Evolutionary conservation across 2,113 vertebrate species (phyloP).

Genomic region (Takifugu bimaculatus): DNA sequence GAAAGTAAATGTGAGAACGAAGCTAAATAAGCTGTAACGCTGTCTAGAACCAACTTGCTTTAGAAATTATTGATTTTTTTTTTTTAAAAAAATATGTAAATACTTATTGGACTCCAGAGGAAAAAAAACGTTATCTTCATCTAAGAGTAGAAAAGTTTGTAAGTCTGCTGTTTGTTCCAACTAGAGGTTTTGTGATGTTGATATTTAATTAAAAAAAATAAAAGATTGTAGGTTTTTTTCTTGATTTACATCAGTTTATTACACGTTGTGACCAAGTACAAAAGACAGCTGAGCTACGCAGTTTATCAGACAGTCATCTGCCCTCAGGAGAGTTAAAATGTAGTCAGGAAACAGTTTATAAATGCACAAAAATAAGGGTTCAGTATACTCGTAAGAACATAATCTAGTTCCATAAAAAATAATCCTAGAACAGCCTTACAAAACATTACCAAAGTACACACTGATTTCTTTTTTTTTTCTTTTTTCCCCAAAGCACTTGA

Average conservation of each 20-base stretch:
- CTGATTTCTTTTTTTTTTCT: conserved; percentile 51
- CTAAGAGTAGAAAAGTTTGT: conserved; percentile 43
- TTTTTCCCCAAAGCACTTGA: conserved; percentile 65
- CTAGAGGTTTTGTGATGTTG: conserved; percentile 48
- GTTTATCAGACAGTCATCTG: conserved; percentile 69
- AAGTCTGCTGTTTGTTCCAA: conserved; percentile 45
- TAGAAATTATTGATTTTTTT: conserved; percentile 58
- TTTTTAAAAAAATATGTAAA: conserved; percentile 47
- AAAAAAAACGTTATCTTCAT: conserved; percentile 9
- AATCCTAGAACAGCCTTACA: conserved; percentile 75
- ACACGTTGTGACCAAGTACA: conserved; percentile 78
- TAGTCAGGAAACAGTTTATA: conserved; percentile 73
- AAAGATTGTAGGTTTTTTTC: conserved; percentile 31
- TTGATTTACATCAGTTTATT: conserved; percentile 76
- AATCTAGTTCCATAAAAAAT: conserved; percentile 76
- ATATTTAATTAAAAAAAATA: conserved; percentile 61
- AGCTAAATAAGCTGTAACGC: conserved; percentile 10
- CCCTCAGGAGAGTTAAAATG: conserved; percentile 67
- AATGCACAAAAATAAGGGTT: conserved; percentile 77
- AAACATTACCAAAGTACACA: conserved; percentile 74
- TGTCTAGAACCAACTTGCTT: conserved; percentile 41
- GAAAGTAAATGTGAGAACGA: conserved; percentile 20
- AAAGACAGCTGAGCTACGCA: conserved; percentile 78
- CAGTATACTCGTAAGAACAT: conserved; percentile 74
- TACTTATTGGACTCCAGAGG: conserved; percentile 22